phyloP scores from a whole-genome alignment of 2,113 vertebrate species.

The Brachionichthys hirsutus region DNA sequence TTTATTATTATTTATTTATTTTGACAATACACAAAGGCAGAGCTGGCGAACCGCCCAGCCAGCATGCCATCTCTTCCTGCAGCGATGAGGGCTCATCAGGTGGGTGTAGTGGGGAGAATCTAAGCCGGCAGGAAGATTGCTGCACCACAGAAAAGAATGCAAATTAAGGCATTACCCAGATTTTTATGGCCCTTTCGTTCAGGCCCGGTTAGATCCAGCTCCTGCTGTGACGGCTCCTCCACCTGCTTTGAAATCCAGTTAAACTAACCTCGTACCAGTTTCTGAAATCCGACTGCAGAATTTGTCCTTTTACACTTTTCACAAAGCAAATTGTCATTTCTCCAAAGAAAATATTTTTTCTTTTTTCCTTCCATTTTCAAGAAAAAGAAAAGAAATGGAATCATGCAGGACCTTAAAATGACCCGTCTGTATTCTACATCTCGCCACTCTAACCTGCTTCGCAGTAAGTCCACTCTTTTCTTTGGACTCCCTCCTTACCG shows the following conservation, averaged over 20 bases:
- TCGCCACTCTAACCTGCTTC: neutral
- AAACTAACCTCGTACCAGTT: no score
- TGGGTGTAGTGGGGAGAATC: constrained; percentile 6
- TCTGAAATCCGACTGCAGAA: no score
- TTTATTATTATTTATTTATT: neutral
- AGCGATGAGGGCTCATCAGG: constrained; percentile 34
- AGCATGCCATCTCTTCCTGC: constrained; percentile 34
- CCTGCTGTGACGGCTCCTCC: no score
- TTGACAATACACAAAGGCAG: constrained; percentile 30
- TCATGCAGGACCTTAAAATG: constrained; percentile 15
- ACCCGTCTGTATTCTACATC: neutral
- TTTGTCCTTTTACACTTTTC: neutral
- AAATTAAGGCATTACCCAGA: no score
- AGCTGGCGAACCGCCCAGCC: constrained; percentile 22
- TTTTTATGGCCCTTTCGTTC: no score
- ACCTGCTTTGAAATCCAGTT: no score
- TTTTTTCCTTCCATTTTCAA: neutral
- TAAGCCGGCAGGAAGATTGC: constrained; percentile 20
- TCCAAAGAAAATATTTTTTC: neutral
- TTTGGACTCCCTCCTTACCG: constrained; percentile 37
- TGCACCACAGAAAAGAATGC: neutral
- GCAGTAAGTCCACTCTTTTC: constrained; percentile 32
- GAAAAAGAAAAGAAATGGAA: no score
- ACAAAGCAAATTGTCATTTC: neutral
- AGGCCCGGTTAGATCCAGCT: no score